Base-by-base conservation (phyloP, 2,888 invertebrate genomes). In the Phaonia tiefii region DNA sequence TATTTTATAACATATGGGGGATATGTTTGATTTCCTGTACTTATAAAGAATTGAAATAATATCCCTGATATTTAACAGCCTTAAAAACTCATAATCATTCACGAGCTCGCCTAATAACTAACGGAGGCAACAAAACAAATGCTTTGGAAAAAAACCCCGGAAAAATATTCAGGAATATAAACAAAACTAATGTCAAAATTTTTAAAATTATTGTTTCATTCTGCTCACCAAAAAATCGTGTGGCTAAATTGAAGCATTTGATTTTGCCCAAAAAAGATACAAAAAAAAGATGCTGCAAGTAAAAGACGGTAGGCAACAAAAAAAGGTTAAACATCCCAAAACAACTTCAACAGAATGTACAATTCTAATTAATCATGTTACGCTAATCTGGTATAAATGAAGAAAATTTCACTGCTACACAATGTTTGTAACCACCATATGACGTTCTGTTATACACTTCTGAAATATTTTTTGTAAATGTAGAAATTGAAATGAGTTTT, bases 351-450 rank as follows among this genome's bases (percentile, higher is more conserved):
- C n/a, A 39, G 10, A 31, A 2, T 25, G 87, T 85, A 86, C 87
- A 89, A 87, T 84, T 80, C 84, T 86, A 84, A 88, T 88, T 88
- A 89, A 88, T 88, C 88, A 88, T 86, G 60, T 76, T 67, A 79
- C 58, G 80, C 81, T 79, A 46, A 63, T 63, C 63, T 51, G 7
- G 3, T 71, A 22, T 51, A 54, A 15, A 74, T n/a, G n/a, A 39
- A 37, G 17, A 37, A 51, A 67, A 22, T 26, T 46, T 25, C 11
- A 42, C 26, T 37, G 31, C 22, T 42, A 60, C 70, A n/a, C 51
- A 69, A 74, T 74, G 8, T 63, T 31, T 42, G 13, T 20, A n/a
- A 58, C 66, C 66, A 75, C 66, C 80, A 80, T 71, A 70, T 80
- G 80, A 77, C 77, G 70, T 44, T 74, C 25, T 4, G 20, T 2